Evolutionary conservation across 2,797 vertebrate genomes (phyloP).

Genomic region (Macropus fuliginosus): DNA sequence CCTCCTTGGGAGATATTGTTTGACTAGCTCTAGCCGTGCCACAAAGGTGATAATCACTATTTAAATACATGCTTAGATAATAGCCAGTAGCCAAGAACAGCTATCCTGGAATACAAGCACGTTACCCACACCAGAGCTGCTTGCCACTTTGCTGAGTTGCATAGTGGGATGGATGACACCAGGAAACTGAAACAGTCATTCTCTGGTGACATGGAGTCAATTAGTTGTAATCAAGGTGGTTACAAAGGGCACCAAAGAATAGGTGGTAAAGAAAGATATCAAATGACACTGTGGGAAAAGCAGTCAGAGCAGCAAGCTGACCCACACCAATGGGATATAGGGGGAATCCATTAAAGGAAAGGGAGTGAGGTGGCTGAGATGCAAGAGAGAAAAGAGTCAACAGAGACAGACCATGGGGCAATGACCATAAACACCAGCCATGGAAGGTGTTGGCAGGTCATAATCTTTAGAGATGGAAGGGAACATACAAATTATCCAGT

Average conservation of each 20-base stretch:
- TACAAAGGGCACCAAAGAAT: neutral
- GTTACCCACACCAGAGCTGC: neutral
- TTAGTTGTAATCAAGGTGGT: neutral
- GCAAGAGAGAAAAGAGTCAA: slow-evolving; percentile 1
- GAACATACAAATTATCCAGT: neutral
- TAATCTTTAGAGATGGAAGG: neutral
- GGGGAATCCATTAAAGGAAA: slow-evolving; percentile 44
- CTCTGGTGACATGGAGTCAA: neutral
- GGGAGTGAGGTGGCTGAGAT: slow-evolving; percentile 34
- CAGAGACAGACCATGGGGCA: neutral
- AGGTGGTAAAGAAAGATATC: neutral
- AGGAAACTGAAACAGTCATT: neutral
- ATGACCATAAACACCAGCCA: neutral
- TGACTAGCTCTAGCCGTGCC: slow-evolving; percentile 14
- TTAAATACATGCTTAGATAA: slow-evolving; percentile 36
- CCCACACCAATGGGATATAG: neutral
- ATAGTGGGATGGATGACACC: neutral
- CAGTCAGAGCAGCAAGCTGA: neutral
- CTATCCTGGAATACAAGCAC: slow-evolving; percentile 59
- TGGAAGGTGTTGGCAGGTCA: neutral
- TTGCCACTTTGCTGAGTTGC: neutral
- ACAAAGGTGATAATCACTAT: slow-evolving; percentile 19
- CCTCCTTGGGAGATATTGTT: slow-evolving; percentile 8
- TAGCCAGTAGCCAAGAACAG: neutral
- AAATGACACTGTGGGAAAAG: neutral